These are phyloP conservation scores for Agonopterix subpropinquella DNA, from an alignment of 2,888 invertebrate species.

Conservation along the genomic window DNA sequence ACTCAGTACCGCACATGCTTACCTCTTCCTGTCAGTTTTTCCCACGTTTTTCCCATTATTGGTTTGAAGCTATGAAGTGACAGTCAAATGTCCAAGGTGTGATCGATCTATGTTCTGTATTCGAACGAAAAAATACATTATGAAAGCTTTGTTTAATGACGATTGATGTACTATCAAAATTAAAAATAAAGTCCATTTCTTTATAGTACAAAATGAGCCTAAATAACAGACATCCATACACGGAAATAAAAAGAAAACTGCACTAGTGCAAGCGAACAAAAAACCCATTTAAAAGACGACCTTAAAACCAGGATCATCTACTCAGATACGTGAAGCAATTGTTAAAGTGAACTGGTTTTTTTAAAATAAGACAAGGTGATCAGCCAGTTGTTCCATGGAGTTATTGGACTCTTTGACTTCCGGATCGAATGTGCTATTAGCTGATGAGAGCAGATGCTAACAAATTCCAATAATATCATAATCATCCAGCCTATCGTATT, in stretches of 20 bases:
- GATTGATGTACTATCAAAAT: no score
- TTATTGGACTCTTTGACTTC: constrained; percentile 29
- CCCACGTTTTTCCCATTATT: no score
- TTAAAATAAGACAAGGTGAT: constrained; percentile 49
- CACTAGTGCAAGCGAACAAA: constrained; percentile 8
- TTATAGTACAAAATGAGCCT: not conserved
- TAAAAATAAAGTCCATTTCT: not conserved
- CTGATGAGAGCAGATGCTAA: constrained; percentile 14
- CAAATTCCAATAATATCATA: no score
- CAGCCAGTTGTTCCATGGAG: constrained; percentile 15
- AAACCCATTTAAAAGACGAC: constrained; percentile 18
- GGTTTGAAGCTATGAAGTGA: no score
- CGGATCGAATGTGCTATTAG: constrained; percentile 22
- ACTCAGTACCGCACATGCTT: no score
- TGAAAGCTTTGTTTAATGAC: no score
- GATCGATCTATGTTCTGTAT: no score
- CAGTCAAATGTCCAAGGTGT: no score
- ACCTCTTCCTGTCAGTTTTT: no score
- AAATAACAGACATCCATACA: no score
- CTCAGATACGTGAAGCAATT: not conserved
- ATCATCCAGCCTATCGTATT: no score
- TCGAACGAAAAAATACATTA: no score
- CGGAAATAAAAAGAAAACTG: not conserved
- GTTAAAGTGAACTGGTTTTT: constrained; percentile 37
- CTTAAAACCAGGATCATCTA: constrained; percentile 38